Evolutionary conservation across 2,797 vertebrate species (phyloP), one percentile per base, ranked within the genome.

Genomic region (Hozukius guyotensis): DNA sequence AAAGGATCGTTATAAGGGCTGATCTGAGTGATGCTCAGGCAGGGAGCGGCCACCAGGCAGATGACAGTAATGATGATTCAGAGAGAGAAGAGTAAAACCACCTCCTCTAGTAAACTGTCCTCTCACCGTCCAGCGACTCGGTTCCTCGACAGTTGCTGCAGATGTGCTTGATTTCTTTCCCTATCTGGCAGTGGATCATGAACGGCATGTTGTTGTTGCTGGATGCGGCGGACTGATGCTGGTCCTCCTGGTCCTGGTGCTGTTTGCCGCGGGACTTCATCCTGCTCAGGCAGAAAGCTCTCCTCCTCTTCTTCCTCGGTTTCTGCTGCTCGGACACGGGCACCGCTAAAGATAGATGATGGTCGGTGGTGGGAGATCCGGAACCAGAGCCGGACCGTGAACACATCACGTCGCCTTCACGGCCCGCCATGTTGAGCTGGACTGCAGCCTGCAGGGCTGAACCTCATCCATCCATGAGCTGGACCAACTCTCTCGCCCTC

Each of bases 111-210:
- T 18, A 9, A 38, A 42, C 5, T 8, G n/a, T 59, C n/a, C 36
- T 94, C 97, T 98, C 96, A 98, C 98, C 98, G 84, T 97, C 96
- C 88, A 90, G 96, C 88, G 95, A 91, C 90, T 95, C 97, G 78
- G 96, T 95, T 88, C 96, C 97, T n/a, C 97, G 96, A 88, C 98
- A 98, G 94, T 98, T 98, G 94, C 97, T 96, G 97, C 98, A 99
- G 88, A 98, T 98, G 93, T 98, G 98, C 89, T 98, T 98, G 93
- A 98, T 97, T 94, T 99, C 97, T 83, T 97, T 97, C 49, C 97
- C 97, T 85, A 98, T 96, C 91, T 97, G 97, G 88, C 97, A 97
- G 93, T 97, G 97, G 89, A 98, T 96, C 94, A 95, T 96, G 78
- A 98, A 97, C 89, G 97, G 97, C 93, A 96, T 96, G 87, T 96